phyloP scores from a whole-genome alignment of 1,140 invertebrate genomes.

The Harpegnathos saltator region DNA sequence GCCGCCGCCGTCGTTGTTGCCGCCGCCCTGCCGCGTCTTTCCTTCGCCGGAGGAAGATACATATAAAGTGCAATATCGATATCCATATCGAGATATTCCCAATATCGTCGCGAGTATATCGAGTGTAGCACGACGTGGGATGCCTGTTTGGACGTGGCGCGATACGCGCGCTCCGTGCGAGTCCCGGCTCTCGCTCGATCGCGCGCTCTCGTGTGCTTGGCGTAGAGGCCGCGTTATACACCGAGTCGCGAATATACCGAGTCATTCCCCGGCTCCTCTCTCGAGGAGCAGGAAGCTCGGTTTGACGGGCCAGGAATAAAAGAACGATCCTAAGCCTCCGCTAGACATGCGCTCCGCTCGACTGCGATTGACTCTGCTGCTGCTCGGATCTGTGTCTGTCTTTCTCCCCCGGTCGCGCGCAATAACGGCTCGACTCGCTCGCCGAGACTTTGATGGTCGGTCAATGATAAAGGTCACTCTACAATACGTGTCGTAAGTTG shows the following conservation, averaged over 20 bases:
- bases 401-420: too few relatives aligned
- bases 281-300: conserved; percentile 33
- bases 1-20: too few relatives aligned
- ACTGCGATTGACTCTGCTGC: conserved; percentile 29
- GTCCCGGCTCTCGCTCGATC: neutral
- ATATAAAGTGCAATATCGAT: conserved; percentile 64
- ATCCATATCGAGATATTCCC: conserved; percentile 67
- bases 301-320: conserved; percentile 57
- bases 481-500: too few relatives aligned
- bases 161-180: conserved; percentile 38
- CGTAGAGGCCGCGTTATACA: conserved; percentile 32
- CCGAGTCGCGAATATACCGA: neutral
- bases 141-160: conserved; percentile 43
- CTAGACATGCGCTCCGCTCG: conserved; percentile 31
- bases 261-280: conserved; percentile 34
- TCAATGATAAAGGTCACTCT: too few relatives aligned
- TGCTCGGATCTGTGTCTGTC: too few relatives aligned
- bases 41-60: conserved; percentile 38
- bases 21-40: neutral
- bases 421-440: conserved; percentile 1
- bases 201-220: conserved; percentile 31
- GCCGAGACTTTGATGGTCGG: too few relatives aligned
- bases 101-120: conserved; percentile 58
- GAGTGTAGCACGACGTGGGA: conserved; percentile 43
- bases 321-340: conserved; percentile 22